phyloP scores from a whole-genome alignment of 2,888 invertebrate species.

The Elegia similella region DNA sequence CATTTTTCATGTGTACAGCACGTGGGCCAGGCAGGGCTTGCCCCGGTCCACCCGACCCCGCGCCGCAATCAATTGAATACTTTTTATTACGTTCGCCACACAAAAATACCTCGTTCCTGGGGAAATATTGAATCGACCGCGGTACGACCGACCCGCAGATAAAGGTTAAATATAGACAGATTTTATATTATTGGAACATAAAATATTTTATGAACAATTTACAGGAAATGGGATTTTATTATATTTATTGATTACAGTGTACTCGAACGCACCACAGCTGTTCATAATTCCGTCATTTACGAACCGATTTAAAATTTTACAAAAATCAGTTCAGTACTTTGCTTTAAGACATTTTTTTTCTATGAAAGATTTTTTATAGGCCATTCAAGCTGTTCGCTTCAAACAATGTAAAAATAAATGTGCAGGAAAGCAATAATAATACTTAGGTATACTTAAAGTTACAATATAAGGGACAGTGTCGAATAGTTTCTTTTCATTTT shows the following conservation, averaged over 20 bases:
- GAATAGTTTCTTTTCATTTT: neutral
- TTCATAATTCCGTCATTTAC: neutral
- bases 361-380: no score
- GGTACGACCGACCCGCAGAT: slow-evolving; percentile 5
- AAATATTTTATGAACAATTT: slow-evolving; percentile 10
- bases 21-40: slow-evolving; percentile 39
- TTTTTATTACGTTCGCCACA: slow-evolving; percentile 49
- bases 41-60: slow-evolving; percentile 36
- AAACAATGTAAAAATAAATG: no score
- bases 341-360: no score
- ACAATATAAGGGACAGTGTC: neutral
- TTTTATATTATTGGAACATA: slow-evolving; percentile 15
- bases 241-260: neutral
- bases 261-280: neutral
- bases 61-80: slow-evolving; percentile 58
- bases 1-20: slow-evolving; percentile 62
- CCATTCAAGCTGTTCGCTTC: no score
- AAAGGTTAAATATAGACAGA: slow-evolving; percentile 2
- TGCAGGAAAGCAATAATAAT: no score
- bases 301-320: neutral
- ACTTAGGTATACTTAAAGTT: neutral
- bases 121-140: slow-evolving; percentile 21
- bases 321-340: no score
- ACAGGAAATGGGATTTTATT: slow-evolving; percentile 1
- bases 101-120: slow-evolving; percentile 34